These are phyloP conservation scores for Pteronura brasiliensis DNA, from an alignment of 2,113 vertebrate species.

Conservation along the genomic window DNA sequence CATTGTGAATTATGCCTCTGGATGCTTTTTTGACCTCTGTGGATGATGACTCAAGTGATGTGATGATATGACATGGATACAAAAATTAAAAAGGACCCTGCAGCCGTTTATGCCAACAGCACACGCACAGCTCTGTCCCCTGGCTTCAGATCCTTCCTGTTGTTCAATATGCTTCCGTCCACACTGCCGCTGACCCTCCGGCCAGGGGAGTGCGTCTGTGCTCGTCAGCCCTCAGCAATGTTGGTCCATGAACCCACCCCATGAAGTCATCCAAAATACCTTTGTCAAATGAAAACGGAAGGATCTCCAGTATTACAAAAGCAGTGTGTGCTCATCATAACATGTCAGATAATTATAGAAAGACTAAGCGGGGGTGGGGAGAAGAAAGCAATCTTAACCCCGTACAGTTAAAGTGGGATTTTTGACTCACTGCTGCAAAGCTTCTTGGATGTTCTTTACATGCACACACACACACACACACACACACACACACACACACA, in stretches of 20 bases:
- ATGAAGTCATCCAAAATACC: background rate
- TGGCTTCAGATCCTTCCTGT: background rate
- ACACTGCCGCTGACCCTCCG: rapidly evolving
- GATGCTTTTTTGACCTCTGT: background rate
- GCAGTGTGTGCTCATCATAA: background rate
- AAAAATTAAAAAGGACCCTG: background rate
- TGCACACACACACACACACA: too few relatives aligned
- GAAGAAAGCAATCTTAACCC: background rate
- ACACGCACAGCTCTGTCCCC: rapidly evolving
- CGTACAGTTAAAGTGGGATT: rapidly evolving
- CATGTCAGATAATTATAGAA: background rate
- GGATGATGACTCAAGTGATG: background rate
- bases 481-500: too few relatives aligned
- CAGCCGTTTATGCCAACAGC: background rate
- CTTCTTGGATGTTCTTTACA: background rate
- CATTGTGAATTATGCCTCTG: background rate
- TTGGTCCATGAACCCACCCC: background rate
- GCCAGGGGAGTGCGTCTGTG: rapidly evolving
- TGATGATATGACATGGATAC: rapidly evolving
- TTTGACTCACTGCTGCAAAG: background rate
- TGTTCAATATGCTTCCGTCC: rapidly evolving
- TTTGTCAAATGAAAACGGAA: too few relatives aligned
- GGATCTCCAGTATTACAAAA: background rate
- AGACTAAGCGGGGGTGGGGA: background rate
- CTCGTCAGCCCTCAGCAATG: background rate